Percentiles rank a stretch among this genome's conserved stretches.
These are phyloP conservation scores for Coleophora deauratella DNA, from an alignment of 2,888 invertebrate species.

Conservation along the genomic window DNA sequence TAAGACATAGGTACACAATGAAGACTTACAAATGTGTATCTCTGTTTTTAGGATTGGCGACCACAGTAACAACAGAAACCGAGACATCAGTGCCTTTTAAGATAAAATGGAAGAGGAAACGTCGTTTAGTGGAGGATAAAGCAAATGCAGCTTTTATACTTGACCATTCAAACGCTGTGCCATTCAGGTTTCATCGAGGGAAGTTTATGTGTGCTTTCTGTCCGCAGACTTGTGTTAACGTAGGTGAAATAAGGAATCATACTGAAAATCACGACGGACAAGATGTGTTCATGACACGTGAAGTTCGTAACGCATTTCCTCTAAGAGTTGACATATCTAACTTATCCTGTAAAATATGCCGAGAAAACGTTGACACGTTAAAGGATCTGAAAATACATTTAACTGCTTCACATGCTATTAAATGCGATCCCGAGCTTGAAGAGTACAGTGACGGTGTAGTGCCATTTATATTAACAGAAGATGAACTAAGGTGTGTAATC, in stretches of 20 bases:
- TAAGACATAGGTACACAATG: background rate
- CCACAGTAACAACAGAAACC: constrained; percentile 3
- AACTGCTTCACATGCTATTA: constrained; percentile 25
- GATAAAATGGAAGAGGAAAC: constrained; percentile 40
- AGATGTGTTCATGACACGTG: constrained; percentile 30
- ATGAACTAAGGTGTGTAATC: constrained; percentile 37
- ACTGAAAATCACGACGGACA: constrained; percentile 33
- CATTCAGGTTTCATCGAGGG: constrained; percentile 45
- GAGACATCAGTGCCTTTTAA: constrained; percentile 13
- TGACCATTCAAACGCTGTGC: constrained; percentile 45
- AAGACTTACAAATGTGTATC: constrained; percentile 15
- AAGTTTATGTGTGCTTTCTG: constrained; percentile 52
- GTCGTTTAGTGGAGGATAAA: constrained; percentile 29
- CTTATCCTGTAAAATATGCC: constrained; percentile 36
- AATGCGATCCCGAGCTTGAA: constrained; percentile 16
- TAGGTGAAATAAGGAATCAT: constrained; percentile 35
- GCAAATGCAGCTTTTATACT: constrained; percentile 45
- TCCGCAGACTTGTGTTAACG: constrained; percentile 25
- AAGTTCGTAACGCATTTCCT: constrained; percentile 39
- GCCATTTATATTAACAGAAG: constrained; percentile 38
- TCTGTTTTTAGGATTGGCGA: constrained; percentile 41
- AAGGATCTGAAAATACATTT: constrained; percentile 38
- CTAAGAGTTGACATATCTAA: constrained; percentile 45
- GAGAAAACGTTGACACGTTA: constrained; percentile 19
- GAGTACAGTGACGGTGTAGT: constrained; percentile 38